Conservation (phyloP, 2,888 invertebrate genomes). For the Agrotis exclamationis region DNA sequence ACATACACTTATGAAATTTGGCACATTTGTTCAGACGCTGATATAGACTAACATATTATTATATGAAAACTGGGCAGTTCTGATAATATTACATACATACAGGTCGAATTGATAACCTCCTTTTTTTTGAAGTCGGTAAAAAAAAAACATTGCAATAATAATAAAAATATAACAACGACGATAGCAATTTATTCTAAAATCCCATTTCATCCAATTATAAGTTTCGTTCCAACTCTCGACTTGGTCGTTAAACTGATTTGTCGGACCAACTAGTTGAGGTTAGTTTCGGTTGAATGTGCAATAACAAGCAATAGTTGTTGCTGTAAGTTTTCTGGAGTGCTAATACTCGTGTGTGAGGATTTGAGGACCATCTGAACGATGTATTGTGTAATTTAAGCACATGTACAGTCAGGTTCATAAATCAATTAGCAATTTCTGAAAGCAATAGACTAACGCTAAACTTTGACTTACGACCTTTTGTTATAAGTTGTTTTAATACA, state of each 20-base stretch:
- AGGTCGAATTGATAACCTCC: too few species aligned
- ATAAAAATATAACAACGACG: constrained; percentile 23
- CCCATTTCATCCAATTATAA: constrained; percentile 57
- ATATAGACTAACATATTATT: too few species aligned
- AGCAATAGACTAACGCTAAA: too few species aligned
- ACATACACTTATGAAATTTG: too few species aligned
- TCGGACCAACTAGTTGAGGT: constrained; percentile 41
- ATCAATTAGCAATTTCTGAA: too few species aligned
- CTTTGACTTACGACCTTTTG: too few species aligned
- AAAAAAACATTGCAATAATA: constrained; percentile 13
- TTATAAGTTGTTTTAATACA: too few species aligned
- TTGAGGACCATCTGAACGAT: background rate
- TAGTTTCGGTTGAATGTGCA: constrained; percentile 41
- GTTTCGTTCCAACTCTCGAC: constrained; percentile 45
- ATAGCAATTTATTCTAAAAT: constrained; percentile 57
- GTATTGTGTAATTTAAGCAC: background rate
- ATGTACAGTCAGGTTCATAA: too few species aligned
- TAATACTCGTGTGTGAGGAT: background rate
- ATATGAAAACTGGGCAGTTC: too few species aligned
- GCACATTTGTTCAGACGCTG: too few species aligned
- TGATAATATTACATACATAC: too few species aligned
- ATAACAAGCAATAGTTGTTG: constrained; percentile 39
- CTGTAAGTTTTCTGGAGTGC: background rate
- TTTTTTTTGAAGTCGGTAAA: too few species aligned
- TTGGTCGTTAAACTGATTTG: constrained; percentile 58